Conservation (phyloP, 2,888 invertebrate genomes). For the Lagria hirta region DNA sequence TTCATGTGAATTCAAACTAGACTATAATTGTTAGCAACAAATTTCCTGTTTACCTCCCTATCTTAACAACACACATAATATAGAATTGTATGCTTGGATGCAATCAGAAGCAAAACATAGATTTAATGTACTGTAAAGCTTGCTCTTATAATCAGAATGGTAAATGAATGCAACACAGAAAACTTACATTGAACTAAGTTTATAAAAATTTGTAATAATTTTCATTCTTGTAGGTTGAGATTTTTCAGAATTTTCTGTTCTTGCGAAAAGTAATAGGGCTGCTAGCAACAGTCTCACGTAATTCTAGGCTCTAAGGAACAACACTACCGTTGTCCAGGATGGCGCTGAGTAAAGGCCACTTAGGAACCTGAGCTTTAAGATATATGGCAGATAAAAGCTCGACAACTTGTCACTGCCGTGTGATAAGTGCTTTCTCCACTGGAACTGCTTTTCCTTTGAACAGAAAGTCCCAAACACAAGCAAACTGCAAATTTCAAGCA, state of each 20-base stretch:
- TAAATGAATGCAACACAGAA: slow-evolving; percentile 12
- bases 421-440: slow-evolving; percentile 26
- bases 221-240: slow-evolving; percentile 16
- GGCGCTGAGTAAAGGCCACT: slow-evolving; percentile 29
- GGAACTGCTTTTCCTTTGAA: no score
- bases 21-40: slow-evolving; percentile 36
- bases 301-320: slow-evolving; percentile 25
- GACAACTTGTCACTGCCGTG: slow-evolving; percentile 27
- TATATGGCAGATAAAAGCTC: slow-evolving; percentile 31
- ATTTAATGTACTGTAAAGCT: slow-evolving; percentile 17
- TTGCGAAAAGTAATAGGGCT: slow-evolving; percentile 25
- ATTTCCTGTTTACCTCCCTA: slow-evolving; percentile 25
- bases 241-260: slow-evolving; percentile 10
- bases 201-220: slow-evolving; percentile 16
- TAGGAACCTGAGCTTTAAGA: slow-evolving; percentile 29
- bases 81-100: slow-evolving; percentile 20
- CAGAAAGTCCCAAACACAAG: no score
- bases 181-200: slow-evolving; percentile 9
- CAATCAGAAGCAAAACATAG: slow-evolving; percentile 24
- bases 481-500: no score
- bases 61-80: slow-evolving; percentile 26
- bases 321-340: slow-evolving; percentile 25
- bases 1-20: slow-evolving; percentile 42
- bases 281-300: slow-evolving; percentile 28
- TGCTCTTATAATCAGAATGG: slow-evolving; percentile 20